Conservation (phyloP, 2,888 invertebrate genomes). For the Dioctria linearis region DNA sequence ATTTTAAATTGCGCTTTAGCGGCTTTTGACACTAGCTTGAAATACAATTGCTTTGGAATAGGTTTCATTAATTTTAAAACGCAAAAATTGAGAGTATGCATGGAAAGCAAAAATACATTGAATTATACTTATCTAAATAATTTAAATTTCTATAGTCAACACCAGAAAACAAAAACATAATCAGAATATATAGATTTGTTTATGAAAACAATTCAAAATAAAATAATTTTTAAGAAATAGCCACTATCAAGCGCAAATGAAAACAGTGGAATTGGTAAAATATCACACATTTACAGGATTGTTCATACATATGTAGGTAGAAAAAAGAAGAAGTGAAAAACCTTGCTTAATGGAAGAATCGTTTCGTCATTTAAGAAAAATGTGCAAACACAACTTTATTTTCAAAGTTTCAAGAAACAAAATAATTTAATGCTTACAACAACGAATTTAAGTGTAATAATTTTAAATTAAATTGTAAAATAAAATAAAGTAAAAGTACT, state of each 20-base stretch:
- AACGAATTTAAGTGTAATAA: constrained; percentile 31
- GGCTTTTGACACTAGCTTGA: neutral
- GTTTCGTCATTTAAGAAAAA: constrained; percentile 2
- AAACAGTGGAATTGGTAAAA: constrained; percentile 7
- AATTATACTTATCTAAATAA: neutral
- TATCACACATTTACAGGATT: constrained; percentile 12
- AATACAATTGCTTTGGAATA: constrained; percentile 31
- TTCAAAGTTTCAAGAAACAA: constrained; percentile 36
- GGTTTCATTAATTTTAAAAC: constrained; percentile 41
- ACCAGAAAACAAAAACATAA: constrained; percentile 16
- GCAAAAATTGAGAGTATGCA: neutral
- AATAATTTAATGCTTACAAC: constrained; percentile 23
- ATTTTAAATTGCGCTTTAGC: neutral
- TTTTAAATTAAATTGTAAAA: constrained; percentile 17
- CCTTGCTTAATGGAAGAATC: constrained; percentile 1
- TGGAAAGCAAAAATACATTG: neutral
- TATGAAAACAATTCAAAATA: neutral
- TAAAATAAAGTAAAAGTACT: constrained; percentile 12
- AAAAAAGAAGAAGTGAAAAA: neutral
- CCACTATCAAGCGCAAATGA: constrained; percentile 15
- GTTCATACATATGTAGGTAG: neutral
- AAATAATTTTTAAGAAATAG: constrained; percentile 1
- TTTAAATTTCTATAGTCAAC: neutral
- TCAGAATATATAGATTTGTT: constrained; percentile 9
- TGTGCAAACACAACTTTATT: constrained; percentile 37